Conservation (phyloP, 2,888 invertebrate genomes). For the Xanthia icteritia region DNA sequence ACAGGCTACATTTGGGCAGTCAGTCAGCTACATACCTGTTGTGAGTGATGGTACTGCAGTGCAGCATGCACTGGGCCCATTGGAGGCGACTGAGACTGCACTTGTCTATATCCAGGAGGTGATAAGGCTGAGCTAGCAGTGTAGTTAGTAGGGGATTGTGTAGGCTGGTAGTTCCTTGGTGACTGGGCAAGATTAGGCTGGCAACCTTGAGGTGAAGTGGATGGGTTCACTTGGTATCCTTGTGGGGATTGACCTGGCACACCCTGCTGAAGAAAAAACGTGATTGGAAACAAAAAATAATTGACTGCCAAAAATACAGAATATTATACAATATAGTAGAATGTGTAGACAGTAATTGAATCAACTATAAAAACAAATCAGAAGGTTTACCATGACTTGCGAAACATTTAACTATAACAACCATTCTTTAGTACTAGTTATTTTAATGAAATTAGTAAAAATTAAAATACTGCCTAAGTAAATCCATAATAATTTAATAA, state of each 20-base stretch:
- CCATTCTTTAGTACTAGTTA: neutral
- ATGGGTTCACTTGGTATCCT: conserved; percentile 90
- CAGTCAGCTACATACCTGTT: conserved; percentile 79
- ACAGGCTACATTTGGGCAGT: neutral
- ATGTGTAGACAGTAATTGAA: conserved; percentile 6
- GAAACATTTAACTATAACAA: conserved; percentile 1
- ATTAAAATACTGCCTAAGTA: neutral
- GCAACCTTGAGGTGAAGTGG: conserved; percentile 88
- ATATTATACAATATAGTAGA: neutral
- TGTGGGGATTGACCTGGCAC: conserved; percentile 87
- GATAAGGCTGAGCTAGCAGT: conserved; percentile 88
- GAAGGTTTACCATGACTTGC: neutral
- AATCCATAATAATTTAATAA: neutral
- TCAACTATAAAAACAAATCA: neutral
- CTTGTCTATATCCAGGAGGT: conserved; percentile 89
- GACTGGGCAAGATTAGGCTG: conserved; percentile 84
- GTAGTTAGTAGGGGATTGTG: conserved; percentile 89
- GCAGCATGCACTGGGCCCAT: conserved; percentile 87
- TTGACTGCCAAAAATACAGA: neutral
- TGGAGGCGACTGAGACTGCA: conserved; percentile 87
- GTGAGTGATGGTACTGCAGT: conserved; percentile 88
- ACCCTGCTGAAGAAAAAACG: conserved; percentile 72
- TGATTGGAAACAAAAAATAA: conserved; percentile 7
- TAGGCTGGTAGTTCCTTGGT: conserved; percentile 88
- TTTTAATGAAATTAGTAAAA: neutral